Conservation (phyloP, 2,888 invertebrate genomes). For the Diogma glabrata region DNA sequence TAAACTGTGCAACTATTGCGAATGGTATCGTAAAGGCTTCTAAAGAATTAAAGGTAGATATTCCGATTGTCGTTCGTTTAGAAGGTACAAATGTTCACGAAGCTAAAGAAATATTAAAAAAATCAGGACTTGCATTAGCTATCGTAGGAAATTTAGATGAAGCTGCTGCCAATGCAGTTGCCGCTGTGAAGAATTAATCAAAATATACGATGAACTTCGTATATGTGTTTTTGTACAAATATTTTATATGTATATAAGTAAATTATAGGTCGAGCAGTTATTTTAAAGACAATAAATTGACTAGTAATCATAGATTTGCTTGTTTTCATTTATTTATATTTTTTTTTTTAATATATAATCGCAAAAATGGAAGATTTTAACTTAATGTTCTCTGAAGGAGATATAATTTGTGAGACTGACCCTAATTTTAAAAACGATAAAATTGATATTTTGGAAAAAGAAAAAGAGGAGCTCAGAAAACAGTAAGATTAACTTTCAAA, state of each 20-base stretch:
- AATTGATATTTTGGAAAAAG: not conserved
- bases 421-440: not conserved
- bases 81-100: conserved; percentile 88
- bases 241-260: conserved; percentile 1
- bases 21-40: conserved; percentile 88
- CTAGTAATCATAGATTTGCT: not conserved
- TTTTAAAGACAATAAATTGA: conserved; percentile 6
- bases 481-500: not conserved
- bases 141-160: conserved; percentile 81
- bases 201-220: not conserved
- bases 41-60: conserved; percentile 60
- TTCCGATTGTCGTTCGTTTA: conserved; percentile 86
- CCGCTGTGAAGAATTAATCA: conserved; percentile 1
- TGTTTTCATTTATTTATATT: not conserved
- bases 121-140: conserved; percentile 73
- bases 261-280: conserved; percentile 3
- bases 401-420: not conserved
- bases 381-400: not conserved
- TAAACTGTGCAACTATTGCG: conserved; percentile 95
- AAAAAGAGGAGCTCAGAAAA: not conserved
- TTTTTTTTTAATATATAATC: no score
- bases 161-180: conserved; percentile 81
- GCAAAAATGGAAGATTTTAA: not conserved
- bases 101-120: conserved; percentile 69
- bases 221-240: not conserved